Percentiles rank a stretch among this genome's conserved stretches.
These are phyloP conservation scores for Tetrapedia diversipes DNA, from an alignment of 2,888 invertebrate species.

Conservation along the genomic window DNA sequence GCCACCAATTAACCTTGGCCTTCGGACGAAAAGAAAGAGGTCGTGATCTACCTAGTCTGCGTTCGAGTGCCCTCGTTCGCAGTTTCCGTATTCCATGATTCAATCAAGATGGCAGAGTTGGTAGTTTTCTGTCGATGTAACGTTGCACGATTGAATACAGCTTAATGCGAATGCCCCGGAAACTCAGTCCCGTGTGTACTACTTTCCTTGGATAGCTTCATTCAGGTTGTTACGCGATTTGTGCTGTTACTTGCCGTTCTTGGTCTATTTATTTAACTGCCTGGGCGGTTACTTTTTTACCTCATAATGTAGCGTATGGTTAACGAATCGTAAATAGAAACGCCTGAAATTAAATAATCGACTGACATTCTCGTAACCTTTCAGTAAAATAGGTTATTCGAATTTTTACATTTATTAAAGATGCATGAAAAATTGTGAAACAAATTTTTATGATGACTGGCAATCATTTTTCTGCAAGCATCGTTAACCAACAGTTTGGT, in stretches of 20 bases:
- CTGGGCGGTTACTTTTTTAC: neutral
- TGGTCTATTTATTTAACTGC: neutral
- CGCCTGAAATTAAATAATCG: no score
- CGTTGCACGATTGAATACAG: neutral
- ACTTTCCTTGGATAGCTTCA: constrained; percentile 5
- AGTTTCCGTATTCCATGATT: neutral
- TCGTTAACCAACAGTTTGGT: no score
- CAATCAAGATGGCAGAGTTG: neutral
- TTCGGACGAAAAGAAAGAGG: constrained; percentile 34
- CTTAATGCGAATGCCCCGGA: neutral
- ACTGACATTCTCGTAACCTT: no score
- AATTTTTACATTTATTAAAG: no score
- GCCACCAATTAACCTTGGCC: constrained; percentile 64
- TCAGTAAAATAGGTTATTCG: no score
- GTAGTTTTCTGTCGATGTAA: neutral
- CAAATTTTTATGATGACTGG: no score
- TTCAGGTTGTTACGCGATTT: constrained; percentile 1
- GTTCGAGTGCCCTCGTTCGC: neutral
- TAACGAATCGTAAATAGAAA: no score
- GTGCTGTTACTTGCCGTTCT: neutral
- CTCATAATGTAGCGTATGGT: no score
- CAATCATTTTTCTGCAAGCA: no score
- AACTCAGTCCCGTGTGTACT: constrained; percentile 7
- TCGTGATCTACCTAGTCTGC: constrained; percentile 9
- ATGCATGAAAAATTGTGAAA: no score